Percentiles rank a stretch among this genome's conserved stretches.
Conservation (phyloP, 2,888 invertebrate genomes). For the Synergus umbraculus region DNA sequence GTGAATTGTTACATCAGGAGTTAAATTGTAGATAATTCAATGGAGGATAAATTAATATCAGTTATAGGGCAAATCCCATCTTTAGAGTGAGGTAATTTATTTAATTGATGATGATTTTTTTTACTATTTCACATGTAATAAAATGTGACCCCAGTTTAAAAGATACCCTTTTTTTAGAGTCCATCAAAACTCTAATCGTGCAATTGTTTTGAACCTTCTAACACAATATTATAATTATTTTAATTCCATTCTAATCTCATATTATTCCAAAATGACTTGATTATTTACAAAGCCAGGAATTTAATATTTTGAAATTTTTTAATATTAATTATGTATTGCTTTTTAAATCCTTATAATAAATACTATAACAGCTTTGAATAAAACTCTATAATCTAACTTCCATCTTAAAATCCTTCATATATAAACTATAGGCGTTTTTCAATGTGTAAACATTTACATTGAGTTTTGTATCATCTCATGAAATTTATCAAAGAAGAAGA, state of each 20-base stretch:
- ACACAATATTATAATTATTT: too few species aligned
- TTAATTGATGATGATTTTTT: not conserved
- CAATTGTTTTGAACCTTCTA: too few species aligned
- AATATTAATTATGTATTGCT: too few species aligned
- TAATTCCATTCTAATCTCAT: too few species aligned
- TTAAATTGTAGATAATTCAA: not conserved
- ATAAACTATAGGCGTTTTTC: not conserved
- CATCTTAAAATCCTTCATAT: too few species aligned
- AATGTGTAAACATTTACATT: conserved; percentile 3
- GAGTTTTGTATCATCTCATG: not conserved
- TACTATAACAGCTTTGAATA: too few species aligned
- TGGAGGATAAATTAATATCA: not conserved
- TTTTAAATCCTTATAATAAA: too few species aligned
- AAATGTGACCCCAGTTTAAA: not conserved
- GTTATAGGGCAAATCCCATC: not conserved
- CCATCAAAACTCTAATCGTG: not conserved
- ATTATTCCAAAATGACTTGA: too few species aligned
- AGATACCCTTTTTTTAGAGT: not conserved
- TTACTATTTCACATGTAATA: not conserved
- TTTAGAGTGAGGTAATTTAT: conserved; percentile 20
- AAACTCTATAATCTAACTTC: too few species aligned
- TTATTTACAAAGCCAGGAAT: too few species aligned
- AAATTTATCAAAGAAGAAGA: not conserved
- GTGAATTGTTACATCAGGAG: not conserved
- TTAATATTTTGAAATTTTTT: too few species aligned